These are phyloP conservation scores for Heliocidaris erythrogramma DNA, from an alignment of 35 echinoderm and acorn worm species.

Conservation along the genomic window DNA sequence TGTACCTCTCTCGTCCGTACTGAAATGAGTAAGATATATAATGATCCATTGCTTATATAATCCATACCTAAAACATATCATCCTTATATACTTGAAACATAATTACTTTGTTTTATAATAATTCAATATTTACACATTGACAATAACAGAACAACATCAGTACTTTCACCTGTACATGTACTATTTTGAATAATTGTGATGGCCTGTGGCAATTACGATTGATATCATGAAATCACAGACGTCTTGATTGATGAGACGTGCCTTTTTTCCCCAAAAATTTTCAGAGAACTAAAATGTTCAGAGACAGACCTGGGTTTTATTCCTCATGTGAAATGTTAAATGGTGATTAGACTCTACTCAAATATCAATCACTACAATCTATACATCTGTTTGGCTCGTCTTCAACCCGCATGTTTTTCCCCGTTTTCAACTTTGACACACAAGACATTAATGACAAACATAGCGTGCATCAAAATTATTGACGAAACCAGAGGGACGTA, in stretches of 20 bases:
- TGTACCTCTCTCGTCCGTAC: too few relatives aligned
- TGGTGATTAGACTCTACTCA: background rate
- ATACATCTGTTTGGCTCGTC: background rate
- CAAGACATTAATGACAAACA: slow-evolving; percentile 10
- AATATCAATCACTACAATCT: background rate
- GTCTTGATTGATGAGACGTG: background rate
- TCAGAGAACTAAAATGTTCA: background rate
- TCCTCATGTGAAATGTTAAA: background rate
- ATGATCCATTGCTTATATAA: too few relatives aligned
- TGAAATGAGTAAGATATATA: too few relatives aligned
- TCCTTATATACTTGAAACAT: too few relatives aligned
- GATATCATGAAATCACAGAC: background rate
- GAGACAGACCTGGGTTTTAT: background rate
- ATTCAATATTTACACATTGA: background rate
- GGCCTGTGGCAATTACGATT: background rate
- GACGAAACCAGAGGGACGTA: background rate
- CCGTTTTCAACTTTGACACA: background rate
- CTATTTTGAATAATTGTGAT: background rate
- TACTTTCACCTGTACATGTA: background rate
- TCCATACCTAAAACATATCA: too few relatives aligned
- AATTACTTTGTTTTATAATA: too few relatives aligned
- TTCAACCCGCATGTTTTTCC: background rate
- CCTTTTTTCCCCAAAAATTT: background rate
- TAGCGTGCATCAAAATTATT: background rate
- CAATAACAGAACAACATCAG: background rate